phyloP scores from a whole-genome alignment of 1,140 invertebrate species.

The Caerostris extrusa region DNA sequence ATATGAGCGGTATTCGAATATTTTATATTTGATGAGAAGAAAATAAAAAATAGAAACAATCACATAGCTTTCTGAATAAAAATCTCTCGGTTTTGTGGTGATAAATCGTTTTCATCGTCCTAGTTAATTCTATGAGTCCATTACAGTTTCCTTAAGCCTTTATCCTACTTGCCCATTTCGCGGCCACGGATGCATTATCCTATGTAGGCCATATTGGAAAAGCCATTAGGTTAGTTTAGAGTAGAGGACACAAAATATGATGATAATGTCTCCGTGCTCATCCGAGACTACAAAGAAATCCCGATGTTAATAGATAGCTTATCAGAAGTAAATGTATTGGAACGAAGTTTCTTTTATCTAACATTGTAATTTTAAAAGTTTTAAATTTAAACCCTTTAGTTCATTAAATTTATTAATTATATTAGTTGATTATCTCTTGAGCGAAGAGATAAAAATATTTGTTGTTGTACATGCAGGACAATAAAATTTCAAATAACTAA shows the following conservation, averaged over 20 bases:
- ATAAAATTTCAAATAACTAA: too few species aligned
- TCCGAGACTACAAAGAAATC: neutral
- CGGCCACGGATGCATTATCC: neutral
- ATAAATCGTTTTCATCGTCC: neutral
- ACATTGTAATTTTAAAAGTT: too few species aligned
- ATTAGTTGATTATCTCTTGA: too few species aligned
- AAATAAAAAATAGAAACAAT: too few species aligned
- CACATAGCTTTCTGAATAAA: too few species aligned
- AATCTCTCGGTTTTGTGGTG: neutral
- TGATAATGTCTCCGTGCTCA: neutral
- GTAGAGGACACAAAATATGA: neutral
- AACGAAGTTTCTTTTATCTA: too few species aligned
- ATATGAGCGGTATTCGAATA: too few species aligned
- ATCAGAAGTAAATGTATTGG: neutral
- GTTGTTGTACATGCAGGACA: too few species aligned
- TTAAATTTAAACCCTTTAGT: too few species aligned
- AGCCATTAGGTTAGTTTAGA: slow-evolving; percentile 7
- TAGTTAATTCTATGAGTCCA: neutral
- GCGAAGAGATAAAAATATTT: too few species aligned
- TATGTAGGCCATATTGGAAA: slow-evolving; percentile 21
- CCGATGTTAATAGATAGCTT: neutral
- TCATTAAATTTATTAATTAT: too few species aligned
- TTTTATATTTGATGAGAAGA: too few species aligned
- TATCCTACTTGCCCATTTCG: neutral
- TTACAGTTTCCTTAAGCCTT: neutral